Conservation (phyloP, 1,140 invertebrate genomes). For the Drosophila aff. region DNA sequence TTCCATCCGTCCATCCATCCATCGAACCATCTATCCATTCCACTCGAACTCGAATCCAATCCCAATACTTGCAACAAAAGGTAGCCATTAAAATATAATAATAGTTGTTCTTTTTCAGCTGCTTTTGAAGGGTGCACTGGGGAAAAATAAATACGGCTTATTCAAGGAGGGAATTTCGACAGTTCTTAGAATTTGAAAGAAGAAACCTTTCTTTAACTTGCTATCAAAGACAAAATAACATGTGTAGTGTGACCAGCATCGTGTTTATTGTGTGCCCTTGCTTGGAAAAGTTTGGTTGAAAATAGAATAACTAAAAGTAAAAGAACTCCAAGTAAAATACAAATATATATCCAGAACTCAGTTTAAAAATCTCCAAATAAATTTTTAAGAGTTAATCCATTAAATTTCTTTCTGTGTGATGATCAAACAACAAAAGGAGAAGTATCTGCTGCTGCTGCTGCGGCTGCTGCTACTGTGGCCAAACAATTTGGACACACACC, state of each 20-base stretch:
- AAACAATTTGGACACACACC: conserved; percentile 75
- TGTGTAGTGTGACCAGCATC: neutral
- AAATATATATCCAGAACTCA: no score
- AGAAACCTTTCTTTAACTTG: no score
- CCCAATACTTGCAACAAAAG: conserved; percentile 59
- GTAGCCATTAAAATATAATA: conserved; percentile 82
- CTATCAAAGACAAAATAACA: neutral
- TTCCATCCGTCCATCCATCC: conserved; percentile 29
- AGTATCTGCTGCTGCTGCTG: conserved; percentile 31
- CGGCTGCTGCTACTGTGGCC: conserved; percentile 52
- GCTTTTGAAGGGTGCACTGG: conserved; percentile 35
- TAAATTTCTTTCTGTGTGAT: conserved; percentile 12
- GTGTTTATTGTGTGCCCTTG: no score
- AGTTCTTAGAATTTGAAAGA: neutral
- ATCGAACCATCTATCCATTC: conserved; percentile 8
- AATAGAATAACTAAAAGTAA: neutral
- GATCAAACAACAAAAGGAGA: conserved; percentile 12
- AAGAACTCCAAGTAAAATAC: no score
- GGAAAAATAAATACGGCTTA: neutral
- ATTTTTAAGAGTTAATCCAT: neutral
- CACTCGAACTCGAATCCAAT: conserved; percentile 46
- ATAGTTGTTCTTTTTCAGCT: conserved; percentile 67
- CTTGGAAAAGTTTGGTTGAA: neutral
- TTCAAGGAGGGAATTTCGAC: neutral
- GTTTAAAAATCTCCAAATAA: neutral